A percentile compares a stretch with the other conserved stretches of the same genome.
Evolutionary conservation across 2,797 vertebrate species (phyloP).

Genomic region (Diceros bicornis): DNA sequence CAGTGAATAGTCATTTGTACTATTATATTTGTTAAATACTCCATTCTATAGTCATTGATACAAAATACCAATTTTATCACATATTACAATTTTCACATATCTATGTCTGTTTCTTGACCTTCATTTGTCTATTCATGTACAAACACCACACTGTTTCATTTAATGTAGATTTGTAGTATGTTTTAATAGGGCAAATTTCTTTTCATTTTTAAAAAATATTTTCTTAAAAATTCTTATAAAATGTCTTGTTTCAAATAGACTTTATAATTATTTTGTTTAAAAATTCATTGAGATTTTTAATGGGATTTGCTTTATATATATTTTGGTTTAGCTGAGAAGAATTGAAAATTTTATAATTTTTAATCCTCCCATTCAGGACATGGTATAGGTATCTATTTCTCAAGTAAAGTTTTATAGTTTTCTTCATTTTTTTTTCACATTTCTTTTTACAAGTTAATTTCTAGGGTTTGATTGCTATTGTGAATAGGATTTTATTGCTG

Average conservation of each 20-base stretch:
- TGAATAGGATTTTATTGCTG: background rate
- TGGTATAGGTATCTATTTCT: background rate
- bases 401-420: background rate
- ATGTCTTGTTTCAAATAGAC: background rate
- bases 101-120: background rate
- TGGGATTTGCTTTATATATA: constrained; percentile 10
- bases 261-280: constrained; percentile 4
- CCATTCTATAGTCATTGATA: background rate
- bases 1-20: background rate
- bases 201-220: background rate
- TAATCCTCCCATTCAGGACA: background rate
- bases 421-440: background rate
- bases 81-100: background rate
- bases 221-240: constrained; percentile 27
- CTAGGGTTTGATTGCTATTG: background rate
- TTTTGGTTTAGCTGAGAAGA: background rate
- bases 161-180: background rate
- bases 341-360: background rate
- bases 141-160: background rate
- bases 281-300: constrained; percentile 25
- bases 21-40: constrained; percentile 35
- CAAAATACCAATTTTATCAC: constrained; percentile 21
- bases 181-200: background rate
- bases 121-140: background rate
- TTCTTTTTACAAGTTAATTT: background rate